Evolutionary conservation across 2,888 invertebrate genomes (phyloP), one percentile per base, ranked within the genome.

Genomic region (Catonia carolina): DNA sequence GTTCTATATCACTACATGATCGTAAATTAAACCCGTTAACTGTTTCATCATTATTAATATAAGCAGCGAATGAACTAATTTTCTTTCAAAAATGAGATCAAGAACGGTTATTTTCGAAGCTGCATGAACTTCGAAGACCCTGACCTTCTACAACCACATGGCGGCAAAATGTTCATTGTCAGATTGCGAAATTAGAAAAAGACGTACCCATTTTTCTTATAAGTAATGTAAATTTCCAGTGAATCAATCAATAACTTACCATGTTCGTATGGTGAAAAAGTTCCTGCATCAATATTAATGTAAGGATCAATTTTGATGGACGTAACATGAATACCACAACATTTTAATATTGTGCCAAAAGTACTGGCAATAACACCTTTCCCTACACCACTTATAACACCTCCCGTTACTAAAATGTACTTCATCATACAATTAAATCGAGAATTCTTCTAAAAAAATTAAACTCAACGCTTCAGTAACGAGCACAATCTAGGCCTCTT

Each of bases 261-360:
- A 73, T 99, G 98, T 72, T 99, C 98, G 70, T 95, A 98, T 0
- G 98, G 98, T 8, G 97, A 97, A 76, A 99, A 99, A 18, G 98
- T 98, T 59, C 98, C 98, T 62, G 98, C 98, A 74, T 99, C 99
- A 61, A 99, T 94, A 75, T 99, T 99, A 64, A 99, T 93, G 71
- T 99, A 99, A 0, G 99, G 99, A 75, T 99, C 99, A 71, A 99
- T 99, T 81, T 99, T 99, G 69, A 99, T 99, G 42, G 96, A 93
- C 55, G 99, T 97, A 54, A 99, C 97, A 74, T 89, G 85, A 63
- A 97, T 86, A 27, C 95, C 95, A 72, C 92, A 92, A 68, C 92
- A 89, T 77, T 98, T 97, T 35, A 99, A 77, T 69, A 96, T 85
- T 36, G 95, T 92, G 47, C 97, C 99, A 74, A 99, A 89, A 33